phyloP scores from a whole-genome alignment of 2,797 vertebrate species.

The Chaetophractus vellerosus region DNA sequence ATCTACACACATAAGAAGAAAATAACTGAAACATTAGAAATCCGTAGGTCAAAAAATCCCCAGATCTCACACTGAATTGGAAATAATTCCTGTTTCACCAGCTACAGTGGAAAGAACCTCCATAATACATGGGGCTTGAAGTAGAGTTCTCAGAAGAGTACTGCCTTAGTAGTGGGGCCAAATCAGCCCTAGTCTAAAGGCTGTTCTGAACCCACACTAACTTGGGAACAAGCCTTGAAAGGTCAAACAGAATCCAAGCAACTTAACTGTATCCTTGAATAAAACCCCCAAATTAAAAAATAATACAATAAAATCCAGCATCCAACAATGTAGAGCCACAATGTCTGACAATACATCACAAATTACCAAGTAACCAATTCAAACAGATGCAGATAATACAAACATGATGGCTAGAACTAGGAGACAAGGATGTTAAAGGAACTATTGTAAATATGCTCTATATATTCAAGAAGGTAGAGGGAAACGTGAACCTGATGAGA shows the following conservation, averaged over 20 bases:
- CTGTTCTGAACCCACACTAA: not conserved
- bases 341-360: not conserved
- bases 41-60: not conserved
- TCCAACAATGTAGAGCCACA: not conserved
- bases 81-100: not conserved
- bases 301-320: not conserved
- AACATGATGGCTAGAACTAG: not conserved
- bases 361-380: slow-evolving; percentile 11
- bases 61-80: not conserved
- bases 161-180: not conserved
- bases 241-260: not conserved
- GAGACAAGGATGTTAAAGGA: not conserved
- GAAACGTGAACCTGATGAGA: not conserved
- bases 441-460: not conserved
- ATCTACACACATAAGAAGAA: not conserved
- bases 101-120: not conserved
- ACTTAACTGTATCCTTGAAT: not conserved
- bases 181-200: not conserved
- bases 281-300: not conserved
- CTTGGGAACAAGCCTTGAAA: not conserved
- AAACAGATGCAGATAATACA: not conserved
- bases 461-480: not conserved
- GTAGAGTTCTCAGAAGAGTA: not conserved
- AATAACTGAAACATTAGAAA: not conserved
- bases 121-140: not conserved